Evolutionary conservation across 2,888 invertebrate species (phyloP), one percentile per base, ranked within the genome.

Genomic region (Aporophyla nigra): DNA sequence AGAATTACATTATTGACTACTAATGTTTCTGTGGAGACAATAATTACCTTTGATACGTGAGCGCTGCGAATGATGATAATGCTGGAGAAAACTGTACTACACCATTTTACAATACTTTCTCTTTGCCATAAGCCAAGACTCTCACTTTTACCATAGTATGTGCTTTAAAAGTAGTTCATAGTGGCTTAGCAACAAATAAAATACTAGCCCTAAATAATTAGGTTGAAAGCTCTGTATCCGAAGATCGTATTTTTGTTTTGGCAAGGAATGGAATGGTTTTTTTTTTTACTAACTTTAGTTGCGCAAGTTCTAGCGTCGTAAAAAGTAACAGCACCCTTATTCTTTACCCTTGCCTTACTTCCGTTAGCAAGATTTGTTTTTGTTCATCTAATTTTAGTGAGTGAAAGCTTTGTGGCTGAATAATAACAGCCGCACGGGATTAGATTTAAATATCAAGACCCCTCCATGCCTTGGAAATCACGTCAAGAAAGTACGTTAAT

Each of bases 21-120:
- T 56, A 56, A 83, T 74, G 51, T 65, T 58, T 75, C 33, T 65
- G 46, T 54, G 56, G n/a, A 33, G 59, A 59, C 33, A 54, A 14
- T 72, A 66, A 83, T 78, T 77, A 58, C 65, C 70, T 80, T 49
- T 54, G 40, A 69, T 71, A 68, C 53, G 63, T 40, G 46, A 66
- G 66, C 49, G 19, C 40, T 63, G 40, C 62, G 27, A 59, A 71
- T 72, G 59, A 33, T 49, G 10, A 51, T 71, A 71, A 71, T 74
- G 58, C 70, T 78, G 21, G 84, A 79, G 78, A 66, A 84, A 87
- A 84, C 76, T 49, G 69, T 70, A 67, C 56, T 65, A 72, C 73
- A 58, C 63, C n/a, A 76, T 80, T 77, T 61, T 59, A n/a, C n/a
- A n/a, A n/a, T n/a, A 74, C 81, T 86, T 86, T 87, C 86, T 62